Conservation (phyloP, 1,140 invertebrate genomes). For the Drosophila ambigua region DNA sequence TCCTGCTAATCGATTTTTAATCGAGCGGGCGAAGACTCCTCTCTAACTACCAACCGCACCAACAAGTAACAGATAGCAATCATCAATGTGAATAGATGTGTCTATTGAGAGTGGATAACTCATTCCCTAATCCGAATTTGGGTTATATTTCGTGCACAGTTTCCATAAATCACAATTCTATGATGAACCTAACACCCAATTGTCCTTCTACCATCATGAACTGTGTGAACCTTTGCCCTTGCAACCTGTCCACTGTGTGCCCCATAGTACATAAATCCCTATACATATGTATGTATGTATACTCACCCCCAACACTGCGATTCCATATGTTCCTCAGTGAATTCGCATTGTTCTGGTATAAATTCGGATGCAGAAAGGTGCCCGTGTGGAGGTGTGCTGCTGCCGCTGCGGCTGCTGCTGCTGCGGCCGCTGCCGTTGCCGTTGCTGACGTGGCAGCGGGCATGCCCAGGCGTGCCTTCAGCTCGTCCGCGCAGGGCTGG, state of each 20-base stretch:
- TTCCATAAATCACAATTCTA: no score
- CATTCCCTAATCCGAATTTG: no score
- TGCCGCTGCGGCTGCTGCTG: constrained; percentile 66
- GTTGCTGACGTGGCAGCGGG: constrained; percentile 70
- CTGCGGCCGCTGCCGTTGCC: constrained; percentile 64
- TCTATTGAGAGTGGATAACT: no score
- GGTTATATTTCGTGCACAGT: no score
- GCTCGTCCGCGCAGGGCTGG: constrained; percentile 92
- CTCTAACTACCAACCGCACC: no score
- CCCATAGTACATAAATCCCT: not conserved
- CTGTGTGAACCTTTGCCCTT: constrained; percentile 14
- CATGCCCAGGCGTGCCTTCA: constrained; percentile 90
- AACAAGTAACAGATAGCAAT: no score
- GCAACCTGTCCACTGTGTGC: not conserved
- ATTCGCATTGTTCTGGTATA: constrained; percentile 83
- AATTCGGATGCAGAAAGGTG: constrained; percentile 84
- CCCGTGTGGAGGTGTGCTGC: constrained; percentile 75
- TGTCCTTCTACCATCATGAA: constrained; percentile 1
- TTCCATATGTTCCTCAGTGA: constrained; percentile 83
- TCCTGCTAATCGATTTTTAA: no score
- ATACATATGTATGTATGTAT: constrained; percentile 11
- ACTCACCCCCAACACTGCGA: constrained; percentile 84
- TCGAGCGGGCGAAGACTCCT: no score
- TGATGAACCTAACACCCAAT: no score
- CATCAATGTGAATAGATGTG: no score